Evolutionary conservation across 2,797 vertebrate species (phyloP).

Genomic region (Lepilemur ruficaudatus): DNA sequence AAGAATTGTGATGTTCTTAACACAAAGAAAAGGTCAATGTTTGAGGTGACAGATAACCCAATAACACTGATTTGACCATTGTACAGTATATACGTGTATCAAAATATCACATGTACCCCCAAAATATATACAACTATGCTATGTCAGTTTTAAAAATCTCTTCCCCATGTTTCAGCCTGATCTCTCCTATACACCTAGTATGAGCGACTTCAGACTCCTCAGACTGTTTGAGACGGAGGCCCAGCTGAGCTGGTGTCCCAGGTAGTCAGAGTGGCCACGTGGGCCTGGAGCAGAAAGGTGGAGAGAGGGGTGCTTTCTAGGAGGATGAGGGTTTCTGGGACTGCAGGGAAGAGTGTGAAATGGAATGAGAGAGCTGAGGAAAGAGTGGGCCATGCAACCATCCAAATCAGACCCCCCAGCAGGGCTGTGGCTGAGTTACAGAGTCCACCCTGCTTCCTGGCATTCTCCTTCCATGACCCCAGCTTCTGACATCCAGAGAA

Average conservation of each 20-base stretch:
- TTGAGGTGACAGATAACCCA: neutral
- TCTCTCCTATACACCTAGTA: neutral
- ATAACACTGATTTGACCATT: neutral
- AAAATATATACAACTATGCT: neutral
- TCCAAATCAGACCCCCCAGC: neutral
- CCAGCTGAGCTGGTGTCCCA: neutral
- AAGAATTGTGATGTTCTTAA: neutral
- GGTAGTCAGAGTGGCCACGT: neutral
- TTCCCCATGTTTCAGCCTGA: neutral
- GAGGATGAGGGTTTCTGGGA: neutral
- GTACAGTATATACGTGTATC: neutral
- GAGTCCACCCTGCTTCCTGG: neutral
- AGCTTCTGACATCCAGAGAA: neutral
- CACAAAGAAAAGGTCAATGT: neutral
- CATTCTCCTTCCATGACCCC: neutral
- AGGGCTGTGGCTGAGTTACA: neutral
- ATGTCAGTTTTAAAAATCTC: neutral
- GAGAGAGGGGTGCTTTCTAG: neutral
- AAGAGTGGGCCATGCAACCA: neutral
- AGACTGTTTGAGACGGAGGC: neutral
- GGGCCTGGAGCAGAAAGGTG: neutral
- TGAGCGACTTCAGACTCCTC: neutral
- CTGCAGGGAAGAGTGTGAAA: neutral
- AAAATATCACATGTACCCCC: neutral
- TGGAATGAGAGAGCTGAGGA: neutral